Percentiles rank a stretch among this genome's conserved stretches.
Conservation (phyloP, 2,888 invertebrate species). For the Muscina levida region DNA sequence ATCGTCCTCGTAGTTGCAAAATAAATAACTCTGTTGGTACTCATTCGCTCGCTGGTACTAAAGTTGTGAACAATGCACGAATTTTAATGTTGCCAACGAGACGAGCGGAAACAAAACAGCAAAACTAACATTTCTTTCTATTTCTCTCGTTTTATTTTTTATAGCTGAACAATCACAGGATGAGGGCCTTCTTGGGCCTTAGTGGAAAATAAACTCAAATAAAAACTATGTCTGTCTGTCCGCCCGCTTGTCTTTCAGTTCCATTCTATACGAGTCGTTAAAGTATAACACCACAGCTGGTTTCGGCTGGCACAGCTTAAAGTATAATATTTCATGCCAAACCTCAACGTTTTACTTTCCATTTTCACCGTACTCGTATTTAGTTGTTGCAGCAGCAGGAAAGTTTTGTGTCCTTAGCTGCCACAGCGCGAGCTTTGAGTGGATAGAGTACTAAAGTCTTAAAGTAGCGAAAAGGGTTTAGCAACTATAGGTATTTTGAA, state of each 20-base stretch:
- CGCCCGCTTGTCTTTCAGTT: neutral
- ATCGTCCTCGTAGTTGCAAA: neutral
- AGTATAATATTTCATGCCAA: slow-evolving; percentile 64
- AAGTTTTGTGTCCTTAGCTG: slow-evolving; percentile 7
- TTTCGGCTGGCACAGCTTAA: slow-evolving; percentile 56
- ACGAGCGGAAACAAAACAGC: slow-evolving; percentile 28
- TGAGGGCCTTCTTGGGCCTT: slow-evolving; percentile 30
- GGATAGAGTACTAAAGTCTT: slow-evolving; percentile 21
- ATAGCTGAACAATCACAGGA: slow-evolving; percentile 49
- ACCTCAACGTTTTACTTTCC: slow-evolving; percentile 62
- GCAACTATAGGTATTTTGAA: slow-evolving; percentile 5
- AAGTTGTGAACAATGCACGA: slow-evolving; percentile 41
- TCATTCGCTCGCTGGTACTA: neutral
- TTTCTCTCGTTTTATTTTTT: no score
- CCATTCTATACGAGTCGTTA: slow-evolving; percentile 35
- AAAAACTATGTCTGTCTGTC: slow-evolving; percentile 44
- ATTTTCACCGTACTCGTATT: neutral
- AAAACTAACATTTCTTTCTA: slow-evolving; percentile 16
- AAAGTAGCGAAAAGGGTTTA: slow-evolving; percentile 28
- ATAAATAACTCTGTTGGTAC: slow-evolving; percentile 29
- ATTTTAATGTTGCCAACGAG: slow-evolving; percentile 24
- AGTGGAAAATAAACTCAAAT: slow-evolving; percentile 55
- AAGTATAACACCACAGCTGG: slow-evolving; percentile 58
- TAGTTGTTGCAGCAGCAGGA: neutral
- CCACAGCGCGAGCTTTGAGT: neutral